Evolutionary conservation across 1,140 invertebrate genomes (phyloP), one percentile per base, ranked within the genome.

Genomic region (Pantala flavescens): DNA sequence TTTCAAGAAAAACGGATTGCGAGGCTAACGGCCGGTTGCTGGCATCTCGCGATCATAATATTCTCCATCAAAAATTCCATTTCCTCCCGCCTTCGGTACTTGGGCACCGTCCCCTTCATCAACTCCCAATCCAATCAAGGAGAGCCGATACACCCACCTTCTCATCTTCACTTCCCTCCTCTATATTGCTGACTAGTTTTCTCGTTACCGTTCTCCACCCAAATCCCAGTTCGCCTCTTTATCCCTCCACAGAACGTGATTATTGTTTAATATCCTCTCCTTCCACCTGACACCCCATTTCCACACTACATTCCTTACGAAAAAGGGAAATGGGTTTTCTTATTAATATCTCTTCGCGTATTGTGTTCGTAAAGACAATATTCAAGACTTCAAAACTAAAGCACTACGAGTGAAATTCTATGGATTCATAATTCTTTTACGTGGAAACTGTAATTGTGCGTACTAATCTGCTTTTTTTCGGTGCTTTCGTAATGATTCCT

Each of bases 121-220:
- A 63, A 63, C 49, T 63, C 49, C 49, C 49, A 63, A 63, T 63
- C 49, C 49, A 63, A 63, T 63, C 49, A 63, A 63, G 49, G 49
- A 63, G 49, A 63, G 49, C n/a, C 49, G 49, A 63, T 63, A 63
- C 49, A 21, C n/a, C 49, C 49, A 19, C 28, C 49, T 63, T 63
- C 49, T 63, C 49, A 16, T 63, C 12, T 16, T 21, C 49, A 16
- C 49, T 21, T 63, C 49, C 12, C 49, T 21, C 49, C n/a, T 21
- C 49, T 12, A 63, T 63, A 63, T 63, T 63, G 49, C 49, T 21
- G n/a, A 63, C 49, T 63, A 63, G 49, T 63, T 63, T 63, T 63
- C 49, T 63, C 49, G 49, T 63, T 63, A 63, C 49, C 49, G 49
- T 63, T 63, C 49, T 21, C 49, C 49, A 63, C n/a, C 49, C 49